A percentile compares a stretch with the other conserved stretches of the same genome.
Evolutionary conservation across 2,888 invertebrate species (phyloP).

Genomic region (Nycteola revayana): DNA sequence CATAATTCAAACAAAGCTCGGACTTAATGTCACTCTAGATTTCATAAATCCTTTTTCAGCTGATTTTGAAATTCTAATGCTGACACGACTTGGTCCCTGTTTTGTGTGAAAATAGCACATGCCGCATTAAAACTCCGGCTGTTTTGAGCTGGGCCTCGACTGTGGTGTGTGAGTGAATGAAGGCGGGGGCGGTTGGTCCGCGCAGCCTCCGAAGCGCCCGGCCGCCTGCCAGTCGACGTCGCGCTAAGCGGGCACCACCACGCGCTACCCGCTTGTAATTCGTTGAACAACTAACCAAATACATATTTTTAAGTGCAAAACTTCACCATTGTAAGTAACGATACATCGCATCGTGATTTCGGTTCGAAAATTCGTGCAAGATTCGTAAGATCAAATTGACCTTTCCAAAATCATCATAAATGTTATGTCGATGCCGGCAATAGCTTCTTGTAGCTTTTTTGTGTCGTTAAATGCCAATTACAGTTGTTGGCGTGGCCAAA

Average conservation of each 20-base stretch:
- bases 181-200: conserved; percentile 67
- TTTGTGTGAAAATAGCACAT: conserved; percentile 68
- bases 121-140: conserved; percentile 74
- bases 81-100: conserved; percentile 46
- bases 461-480: conserved; percentile 54
- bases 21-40: conserved; percentile 16
- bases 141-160: conserved; percentile 67
- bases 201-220: conserved; percentile 74
- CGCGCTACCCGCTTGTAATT: conserved; percentile 49
- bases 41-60: conserved; percentile 45
- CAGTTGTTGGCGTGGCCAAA: conserved; percentile 26
- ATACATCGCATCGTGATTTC: conserved; percentile 9
- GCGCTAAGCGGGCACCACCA: conserved; percentile 63
- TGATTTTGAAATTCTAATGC: conserved; percentile 51
- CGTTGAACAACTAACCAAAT: conserved; percentile 52
- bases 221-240: conserved; percentile 65
- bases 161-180: conserved; percentile 68
- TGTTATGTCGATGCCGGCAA: conserved; percentile 29
- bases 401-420: conserved; percentile 50
- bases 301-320: conserved; percentile 56
- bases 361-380: conserved; percentile 15
- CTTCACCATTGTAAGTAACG: conserved; percentile 62
- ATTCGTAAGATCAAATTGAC: conserved; percentile 32
- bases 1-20: too few species aligned
- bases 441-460: conserved; percentile 40